Evolutionary conservation across 2,113 vertebrate genomes (phyloP).

Genomic region (Chelonoidis abingdonii): DNA sequence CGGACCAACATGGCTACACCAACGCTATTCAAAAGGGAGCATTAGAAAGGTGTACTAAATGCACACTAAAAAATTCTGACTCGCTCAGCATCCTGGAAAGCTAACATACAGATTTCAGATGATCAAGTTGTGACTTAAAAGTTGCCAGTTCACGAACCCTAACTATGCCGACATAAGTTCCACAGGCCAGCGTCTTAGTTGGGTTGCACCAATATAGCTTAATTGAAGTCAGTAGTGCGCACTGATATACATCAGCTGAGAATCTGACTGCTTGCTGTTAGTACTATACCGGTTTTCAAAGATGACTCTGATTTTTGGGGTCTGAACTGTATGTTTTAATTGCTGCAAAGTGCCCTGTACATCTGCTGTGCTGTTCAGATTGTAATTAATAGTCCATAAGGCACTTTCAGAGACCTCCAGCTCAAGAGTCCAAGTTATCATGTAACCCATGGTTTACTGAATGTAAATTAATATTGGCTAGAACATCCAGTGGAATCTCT

Average conservation of each 20-base stretch:
- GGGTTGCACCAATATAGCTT: not conserved
- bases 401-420: not conserved
- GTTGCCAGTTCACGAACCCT: not conserved
- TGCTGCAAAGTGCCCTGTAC: not conserved
- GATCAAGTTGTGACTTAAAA: not conserved
- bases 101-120: not conserved
- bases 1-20: not conserved
- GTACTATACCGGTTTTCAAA: not conserved
- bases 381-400: not conserved
- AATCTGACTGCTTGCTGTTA: not conserved
- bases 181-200: not conserved
- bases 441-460: not conserved
- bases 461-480: constrained; percentile 10
- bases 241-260: not conserved
- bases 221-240: not conserved
- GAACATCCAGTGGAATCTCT: constrained; percentile 21
- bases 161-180: not conserved
- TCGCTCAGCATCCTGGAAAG: not conserved
- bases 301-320: not conserved
- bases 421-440: not conserved
- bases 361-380: not conserved
- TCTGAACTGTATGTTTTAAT: not conserved
- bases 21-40: no score
- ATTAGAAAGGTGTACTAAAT: not conserved
- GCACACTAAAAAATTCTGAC: not conserved